Evolutionary conservation across 2,113 vertebrate species (phyloP).

Genomic region (Cyphomyrus discorhynchus): DNA sequence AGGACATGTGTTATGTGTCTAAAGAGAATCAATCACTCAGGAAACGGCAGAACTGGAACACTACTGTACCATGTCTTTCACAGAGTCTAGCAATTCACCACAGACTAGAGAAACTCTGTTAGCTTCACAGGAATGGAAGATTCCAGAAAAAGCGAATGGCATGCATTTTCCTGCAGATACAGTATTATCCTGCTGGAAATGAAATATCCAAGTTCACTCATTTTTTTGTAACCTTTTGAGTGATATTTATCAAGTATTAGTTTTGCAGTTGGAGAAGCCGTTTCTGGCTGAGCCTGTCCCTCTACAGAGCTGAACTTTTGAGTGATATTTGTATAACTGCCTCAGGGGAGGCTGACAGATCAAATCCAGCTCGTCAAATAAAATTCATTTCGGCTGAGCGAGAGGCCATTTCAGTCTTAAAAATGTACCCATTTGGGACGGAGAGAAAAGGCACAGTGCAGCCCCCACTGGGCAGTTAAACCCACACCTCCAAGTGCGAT

Average conservation of each 20-base stretch:
- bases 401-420: background rate
- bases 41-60: background rate
- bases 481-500: background rate
- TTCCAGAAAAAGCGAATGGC: background rate
- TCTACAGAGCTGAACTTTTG: constrained; percentile 1
- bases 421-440: background rate
- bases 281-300: background rate
- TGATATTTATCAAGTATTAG: constrained; percentile 4
- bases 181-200: background rate
- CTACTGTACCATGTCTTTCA: background rate
- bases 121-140: background rate
- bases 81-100: background rate
- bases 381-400: background rate
- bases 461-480: background rate
- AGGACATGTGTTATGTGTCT: background rate
- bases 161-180: background rate
- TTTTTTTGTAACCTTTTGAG: constrained; percentile 7
- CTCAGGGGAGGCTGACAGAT: background rate
- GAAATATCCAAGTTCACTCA: background rate
- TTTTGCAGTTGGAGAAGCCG: background rate
- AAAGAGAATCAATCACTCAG: background rate
- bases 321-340: constrained; percentile 12
- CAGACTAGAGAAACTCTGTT: background rate
- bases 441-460: background rate
- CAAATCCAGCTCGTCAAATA: constrained; percentile 13